Evolutionary conservation across 2,113 vertebrate species (phyloP).

Genomic region (Andinoacara biseriatus): DNA sequence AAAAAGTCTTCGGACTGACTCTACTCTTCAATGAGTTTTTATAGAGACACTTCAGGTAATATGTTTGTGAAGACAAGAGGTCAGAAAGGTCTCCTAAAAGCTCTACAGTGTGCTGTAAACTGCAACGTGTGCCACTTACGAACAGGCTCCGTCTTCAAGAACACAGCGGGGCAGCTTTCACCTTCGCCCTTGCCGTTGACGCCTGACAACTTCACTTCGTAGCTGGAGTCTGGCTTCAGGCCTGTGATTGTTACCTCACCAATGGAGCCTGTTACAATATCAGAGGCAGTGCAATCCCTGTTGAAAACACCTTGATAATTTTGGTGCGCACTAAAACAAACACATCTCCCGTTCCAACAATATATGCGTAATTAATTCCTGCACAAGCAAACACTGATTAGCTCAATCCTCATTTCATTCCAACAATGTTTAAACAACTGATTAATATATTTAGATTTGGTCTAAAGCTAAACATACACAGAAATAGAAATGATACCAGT

Average conservation of each 20-base stretch:
- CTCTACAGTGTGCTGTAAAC: background rate
- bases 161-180: conserved; percentile 82
- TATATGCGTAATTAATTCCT: conserved; percentile 39
- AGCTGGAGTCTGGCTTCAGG: conserved; percentile 90
- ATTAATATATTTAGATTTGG: conserved; percentile 33
- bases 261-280: conserved; percentile 58
- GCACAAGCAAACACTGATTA: conserved; percentile 35
- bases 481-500: conserved; percentile 25
- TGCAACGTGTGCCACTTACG: conserved; percentile 86
- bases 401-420: conserved; percentile 31
- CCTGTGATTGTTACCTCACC: conserved; percentile 85
- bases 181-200: conserved; percentile 95
- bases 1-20: background rate
- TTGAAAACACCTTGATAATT: conserved; percentile 42
- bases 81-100: conserved; percentile 18
- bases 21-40: background rate
- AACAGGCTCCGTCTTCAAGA: conserved; percentile 94
- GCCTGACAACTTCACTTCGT: conserved; percentile 89
- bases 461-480: conserved; percentile 9
- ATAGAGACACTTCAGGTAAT: background rate
- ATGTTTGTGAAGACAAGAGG: background rate
- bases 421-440: conserved; percentile 41
- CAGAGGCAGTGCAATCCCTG: conserved; percentile 16
- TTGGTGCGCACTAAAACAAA: conserved; percentile 50
- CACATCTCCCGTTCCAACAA: conserved; percentile 37